Evolutionary conservation across 2,888 invertebrate genomes (phyloP).

Genomic region (Hyppa rectilinea): DNA sequence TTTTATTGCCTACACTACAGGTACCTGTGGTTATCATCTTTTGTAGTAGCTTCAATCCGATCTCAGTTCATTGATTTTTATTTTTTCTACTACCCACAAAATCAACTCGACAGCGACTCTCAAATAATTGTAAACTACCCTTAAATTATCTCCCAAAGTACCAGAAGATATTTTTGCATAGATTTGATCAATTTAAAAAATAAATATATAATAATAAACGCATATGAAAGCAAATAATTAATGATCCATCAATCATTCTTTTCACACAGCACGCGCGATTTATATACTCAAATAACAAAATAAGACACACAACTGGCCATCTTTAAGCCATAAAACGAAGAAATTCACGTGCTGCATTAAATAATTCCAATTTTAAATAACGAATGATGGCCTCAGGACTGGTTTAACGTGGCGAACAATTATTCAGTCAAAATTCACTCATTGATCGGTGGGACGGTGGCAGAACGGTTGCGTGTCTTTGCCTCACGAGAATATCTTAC

Average conservation of each 20-base stretch:
- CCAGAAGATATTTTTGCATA: not conserved
- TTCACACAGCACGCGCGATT: conserved; percentile 48
- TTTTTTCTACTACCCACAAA: not conserved
- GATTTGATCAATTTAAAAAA: not conserved
- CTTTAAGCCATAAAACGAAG: conserved; percentile 54
- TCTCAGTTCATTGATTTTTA: not conserved
- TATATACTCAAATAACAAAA: conserved; percentile 56
- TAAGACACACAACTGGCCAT: conserved; percentile 45
- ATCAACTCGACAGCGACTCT: not conserved
- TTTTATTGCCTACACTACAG: not conserved
- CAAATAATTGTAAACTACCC: not conserved
- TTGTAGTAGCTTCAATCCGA: not conserved
- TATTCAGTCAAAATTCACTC: conserved; percentile 66
- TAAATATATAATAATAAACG: conserved; percentile 5
- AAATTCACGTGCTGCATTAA: conserved; percentile 59
- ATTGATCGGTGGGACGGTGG: conserved; percentile 63
- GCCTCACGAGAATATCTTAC: conserved; percentile 62
- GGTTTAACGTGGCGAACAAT: conserved; percentile 60
- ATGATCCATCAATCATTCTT: conserved; percentile 47
- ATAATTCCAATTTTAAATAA: conserved; percentile 58
- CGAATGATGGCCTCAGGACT: conserved; percentile 52
- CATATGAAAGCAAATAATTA: conserved; percentile 8
- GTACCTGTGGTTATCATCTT: not conserved
- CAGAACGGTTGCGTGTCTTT: conserved; percentile 65
- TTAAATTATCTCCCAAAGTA: not conserved